These are phyloP conservation scores for Scaptomyza polygonia DNA, from an alignment of 2,888 invertebrate species.

Conservation along the genomic window DNA sequence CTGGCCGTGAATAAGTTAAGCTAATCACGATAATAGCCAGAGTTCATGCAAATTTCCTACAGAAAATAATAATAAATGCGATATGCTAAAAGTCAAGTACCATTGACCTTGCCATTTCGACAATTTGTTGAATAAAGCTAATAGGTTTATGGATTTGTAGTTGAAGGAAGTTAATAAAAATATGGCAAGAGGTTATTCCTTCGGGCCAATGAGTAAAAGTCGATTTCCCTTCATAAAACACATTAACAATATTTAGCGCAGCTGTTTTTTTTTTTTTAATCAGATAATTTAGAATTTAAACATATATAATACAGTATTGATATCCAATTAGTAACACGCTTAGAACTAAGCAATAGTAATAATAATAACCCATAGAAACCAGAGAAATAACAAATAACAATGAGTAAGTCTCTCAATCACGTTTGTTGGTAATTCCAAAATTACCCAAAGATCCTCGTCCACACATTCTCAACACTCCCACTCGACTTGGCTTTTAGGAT, in stretches of 20 bases:
- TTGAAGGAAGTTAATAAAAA: no score
- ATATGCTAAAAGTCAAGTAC: constrained; percentile 59
- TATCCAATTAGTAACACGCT: constrained; percentile 25
- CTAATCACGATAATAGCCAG: constrained; percentile 72
- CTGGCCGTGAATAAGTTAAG: constrained; percentile 35
- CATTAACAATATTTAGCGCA: constrained; percentile 46
- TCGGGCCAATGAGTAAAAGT: no score
- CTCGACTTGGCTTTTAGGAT: neutral
- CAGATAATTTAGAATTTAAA: constrained; percentile 20
- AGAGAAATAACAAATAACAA: constrained; percentile 35
- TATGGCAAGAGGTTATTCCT: no score
- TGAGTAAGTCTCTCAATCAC: constrained; percentile 34
- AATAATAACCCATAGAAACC: constrained; percentile 41
- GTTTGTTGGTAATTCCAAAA: constrained; percentile 20
- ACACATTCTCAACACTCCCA: neutral
- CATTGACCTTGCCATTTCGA: constrained; percentile 50
- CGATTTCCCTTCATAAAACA: neutral
- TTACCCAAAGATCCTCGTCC: constrained; percentile 4
- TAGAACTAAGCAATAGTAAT: constrained; percentile 33
- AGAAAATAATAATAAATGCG: constrained; percentile 60
- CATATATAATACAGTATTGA: constrained; percentile 3
- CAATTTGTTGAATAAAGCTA: constrained; percentile 1
- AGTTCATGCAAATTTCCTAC: constrained; percentile 64
- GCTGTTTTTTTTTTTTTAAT: constrained; percentile 33
- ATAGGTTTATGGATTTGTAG: neutral